phyloP scores from a whole-genome alignment of 2,797 vertebrate species.

The Tadarida brasiliensis region DNA sequence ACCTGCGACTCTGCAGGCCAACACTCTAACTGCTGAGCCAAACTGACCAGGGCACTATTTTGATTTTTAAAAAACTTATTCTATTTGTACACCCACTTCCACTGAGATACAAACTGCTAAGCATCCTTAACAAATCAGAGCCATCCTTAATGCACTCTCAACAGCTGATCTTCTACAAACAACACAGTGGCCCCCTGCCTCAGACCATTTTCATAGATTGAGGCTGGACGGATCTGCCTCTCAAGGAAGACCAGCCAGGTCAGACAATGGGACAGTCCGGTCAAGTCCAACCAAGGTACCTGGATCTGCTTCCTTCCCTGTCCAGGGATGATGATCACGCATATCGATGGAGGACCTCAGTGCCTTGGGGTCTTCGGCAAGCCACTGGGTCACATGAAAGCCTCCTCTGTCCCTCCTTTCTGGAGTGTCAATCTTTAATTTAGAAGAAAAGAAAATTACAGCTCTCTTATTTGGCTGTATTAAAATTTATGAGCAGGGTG shows the following conservation, averaged over 20 bases:
- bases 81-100: background rate
- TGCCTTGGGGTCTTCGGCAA: conserved; percentile 80
- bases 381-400: conserved; percentile 78
- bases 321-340: conserved; percentile 54
- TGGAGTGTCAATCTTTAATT: conserved; percentile 83
- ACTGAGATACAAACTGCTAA: background rate
- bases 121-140: background rate
- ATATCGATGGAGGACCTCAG: conserved; percentile 56
- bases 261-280: background rate
- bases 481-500: conserved; percentile 84
- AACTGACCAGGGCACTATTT: no score
- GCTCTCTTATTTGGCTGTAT: conserved; percentile 75
- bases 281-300: background rate
- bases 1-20: no score
- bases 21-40: no score
- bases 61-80: background rate
- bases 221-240: no score
- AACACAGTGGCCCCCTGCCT: background rate
- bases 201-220: background rate
- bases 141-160: background rate
- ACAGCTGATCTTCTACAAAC: background rate
- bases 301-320: background rate
- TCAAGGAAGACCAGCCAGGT: background rate
- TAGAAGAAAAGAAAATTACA: conserved; percentile 86
- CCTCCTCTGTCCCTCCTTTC: conserved; percentile 79